Percentiles rank a stretch among this genome's conserved stretches.
Evolutionary conservation across 2,888 invertebrate species (phyloP).

Genomic region (Lochmaea crataegi): DNA sequence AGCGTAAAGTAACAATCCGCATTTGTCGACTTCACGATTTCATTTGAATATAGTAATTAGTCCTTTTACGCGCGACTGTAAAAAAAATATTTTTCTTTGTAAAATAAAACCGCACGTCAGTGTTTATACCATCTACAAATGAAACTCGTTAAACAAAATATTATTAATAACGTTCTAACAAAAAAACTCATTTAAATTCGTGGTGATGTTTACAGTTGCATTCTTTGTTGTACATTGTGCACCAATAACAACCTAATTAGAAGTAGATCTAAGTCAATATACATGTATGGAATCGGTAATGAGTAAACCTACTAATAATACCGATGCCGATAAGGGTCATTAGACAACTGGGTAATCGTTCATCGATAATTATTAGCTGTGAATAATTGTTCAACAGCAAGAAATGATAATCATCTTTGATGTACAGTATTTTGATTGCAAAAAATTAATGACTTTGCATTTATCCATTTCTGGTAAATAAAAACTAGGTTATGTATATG

Average conservation of each 20-base stretch:
- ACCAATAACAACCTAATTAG: background rate
- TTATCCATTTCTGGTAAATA: background rate
- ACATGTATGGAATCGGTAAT: background rate
- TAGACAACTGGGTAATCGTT: background rate
- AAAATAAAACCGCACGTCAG: background rate
- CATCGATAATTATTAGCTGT: background rate
- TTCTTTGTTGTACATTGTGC: background rate
- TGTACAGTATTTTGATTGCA: background rate
- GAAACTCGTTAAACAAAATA: background rate
- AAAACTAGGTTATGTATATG: too few species aligned
- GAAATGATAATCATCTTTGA: background rate
- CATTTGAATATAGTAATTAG: too few species aligned
- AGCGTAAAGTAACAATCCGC: too few species aligned
- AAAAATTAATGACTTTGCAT: background rate
- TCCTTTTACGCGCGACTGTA: too few species aligned
- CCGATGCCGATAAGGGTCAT: background rate
- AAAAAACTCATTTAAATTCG: background rate
- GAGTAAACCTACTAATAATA: background rate
- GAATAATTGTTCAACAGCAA: background rate
- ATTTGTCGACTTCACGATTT: too few species aligned
- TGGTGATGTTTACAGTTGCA: background rate
- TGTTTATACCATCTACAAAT: too few species aligned
- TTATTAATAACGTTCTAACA: background rate
- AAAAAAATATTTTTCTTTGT: background rate
- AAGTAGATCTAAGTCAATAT: conserved; percentile 4